phyloP scores from a whole-genome alignment of 2,888 invertebrate species.

The Agapetus fuscipes region DNA sequence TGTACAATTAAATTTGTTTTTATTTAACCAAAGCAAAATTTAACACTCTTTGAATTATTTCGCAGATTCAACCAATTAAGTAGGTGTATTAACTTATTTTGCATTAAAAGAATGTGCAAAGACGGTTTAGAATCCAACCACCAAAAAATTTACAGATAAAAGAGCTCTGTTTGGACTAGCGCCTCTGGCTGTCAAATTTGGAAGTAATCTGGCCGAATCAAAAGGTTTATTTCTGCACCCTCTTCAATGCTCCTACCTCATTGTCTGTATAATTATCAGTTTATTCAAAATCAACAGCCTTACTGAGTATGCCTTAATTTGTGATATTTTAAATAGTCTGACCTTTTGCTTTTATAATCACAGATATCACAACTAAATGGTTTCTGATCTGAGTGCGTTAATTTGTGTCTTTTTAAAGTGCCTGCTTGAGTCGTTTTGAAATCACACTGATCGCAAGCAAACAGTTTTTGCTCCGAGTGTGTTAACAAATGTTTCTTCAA shows the following conservation, averaged over 20 bases:
- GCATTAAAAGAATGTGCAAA: slow-evolving; percentile 28
- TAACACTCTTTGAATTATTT: too few species aligned
- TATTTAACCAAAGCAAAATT: too few species aligned
- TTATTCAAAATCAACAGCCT: slow-evolving; percentile 13
- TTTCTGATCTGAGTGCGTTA: neutral
- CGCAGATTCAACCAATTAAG: too few species aligned
- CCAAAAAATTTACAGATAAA: too few species aligned
- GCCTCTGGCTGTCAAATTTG: too few species aligned
- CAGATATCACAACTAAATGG: slow-evolving; percentile 3
- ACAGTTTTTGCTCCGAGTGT: neutral
- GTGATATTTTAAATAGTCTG: neutral
- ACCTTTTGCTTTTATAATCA: neutral
- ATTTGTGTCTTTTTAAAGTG: neutral
- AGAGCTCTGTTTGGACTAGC: too few species aligned
- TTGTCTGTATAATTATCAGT: slow-evolving; percentile 21
- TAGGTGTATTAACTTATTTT: slow-evolving; percentile 29
- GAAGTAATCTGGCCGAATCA: too few species aligned
- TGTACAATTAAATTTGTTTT: too few species aligned
- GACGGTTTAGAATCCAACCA: too few species aligned
- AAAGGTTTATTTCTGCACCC: too few species aligned
- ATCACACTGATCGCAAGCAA: neutral
- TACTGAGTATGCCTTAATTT: neutral
- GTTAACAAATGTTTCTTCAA: slow-evolving; percentile 10
- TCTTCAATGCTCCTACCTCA: too few species aligned
- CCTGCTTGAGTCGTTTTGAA: neutral